These are phyloP conservation scores for Oreotragus oreotragus DNA, from an alignment of 2,113 vertebrate genomes.

Conservation along the genomic window DNA sequence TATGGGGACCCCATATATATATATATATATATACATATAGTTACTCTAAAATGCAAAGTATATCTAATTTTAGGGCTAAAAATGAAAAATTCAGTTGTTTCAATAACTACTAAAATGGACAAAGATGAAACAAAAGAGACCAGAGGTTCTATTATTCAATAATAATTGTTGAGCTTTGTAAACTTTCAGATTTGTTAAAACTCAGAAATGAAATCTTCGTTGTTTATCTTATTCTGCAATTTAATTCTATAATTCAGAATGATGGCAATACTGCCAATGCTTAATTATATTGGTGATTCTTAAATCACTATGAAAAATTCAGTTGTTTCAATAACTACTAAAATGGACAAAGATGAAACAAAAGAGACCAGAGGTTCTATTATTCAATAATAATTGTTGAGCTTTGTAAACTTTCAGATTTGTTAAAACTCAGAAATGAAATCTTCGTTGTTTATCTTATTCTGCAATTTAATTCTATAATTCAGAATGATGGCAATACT, in stretches of 20 bases:
- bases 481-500: neutral
- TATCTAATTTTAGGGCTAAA: conserved; percentile 1
- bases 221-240: neutral
- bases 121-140: neutral
- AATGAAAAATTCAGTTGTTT: neutral
- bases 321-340: neutral
- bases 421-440: neutral
- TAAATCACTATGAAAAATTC: neutral
- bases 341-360: neutral
- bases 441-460: neutral
- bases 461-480: neutral
- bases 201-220: neutral
- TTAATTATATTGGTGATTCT: neutral
- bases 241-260: neutral
- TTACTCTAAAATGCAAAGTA: conserved; percentile 16
- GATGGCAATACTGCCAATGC: neutral
- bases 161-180: neutral
- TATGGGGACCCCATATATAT: neutral
- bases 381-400: neutral
- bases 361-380: neutral
- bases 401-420: neutral
- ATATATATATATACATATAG: neutral
- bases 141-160: neutral
- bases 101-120: neutral
- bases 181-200: neutral